A percentile compares a stretch with the other conserved stretches of the same genome.
Evolutionary conservation across 2,888 invertebrate species (phyloP).

Genomic region (Lissonota sp.): DNA sequence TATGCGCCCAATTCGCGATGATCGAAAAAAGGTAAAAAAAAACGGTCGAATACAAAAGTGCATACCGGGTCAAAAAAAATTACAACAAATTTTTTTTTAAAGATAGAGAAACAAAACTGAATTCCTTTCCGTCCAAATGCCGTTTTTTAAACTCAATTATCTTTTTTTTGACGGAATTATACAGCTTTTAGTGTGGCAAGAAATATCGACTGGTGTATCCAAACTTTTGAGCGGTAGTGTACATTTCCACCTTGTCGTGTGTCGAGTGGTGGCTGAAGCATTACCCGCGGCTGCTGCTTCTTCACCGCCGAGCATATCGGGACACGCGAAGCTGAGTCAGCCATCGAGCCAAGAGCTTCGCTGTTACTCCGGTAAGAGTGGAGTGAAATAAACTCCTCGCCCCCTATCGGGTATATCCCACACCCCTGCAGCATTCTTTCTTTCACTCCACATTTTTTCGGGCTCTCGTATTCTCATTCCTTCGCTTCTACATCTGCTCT

Average conservation of each 20-base stretch:
- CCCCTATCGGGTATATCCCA: conserved; percentile 3
- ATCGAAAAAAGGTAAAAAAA: too few species aligned
- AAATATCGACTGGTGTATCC: too few species aligned
- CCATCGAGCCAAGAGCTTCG: neutral
- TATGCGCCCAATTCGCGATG: too few species aligned
- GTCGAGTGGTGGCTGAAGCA: conserved; percentile 1
- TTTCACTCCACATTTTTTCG: neutral
- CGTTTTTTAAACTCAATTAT: too few species aligned
- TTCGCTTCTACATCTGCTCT: conserved; percentile 8
- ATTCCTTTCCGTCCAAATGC: too few species aligned
- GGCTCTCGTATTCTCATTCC: neutral
- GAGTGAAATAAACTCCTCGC: conserved; percentile 9
- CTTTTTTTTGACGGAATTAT: too few species aligned
- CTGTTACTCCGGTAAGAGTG: conserved; percentile 7
- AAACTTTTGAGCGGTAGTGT: neutral
- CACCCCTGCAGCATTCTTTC: conserved; percentile 1
- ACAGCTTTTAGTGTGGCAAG: too few species aligned
- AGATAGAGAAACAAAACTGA: too few species aligned
- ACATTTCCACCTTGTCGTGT: conserved; percentile 18
- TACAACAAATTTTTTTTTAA: too few species aligned
- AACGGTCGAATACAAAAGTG: too few species aligned
- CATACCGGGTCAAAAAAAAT: too few species aligned
- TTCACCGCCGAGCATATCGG: neutral
- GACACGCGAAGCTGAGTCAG: conserved; percentile 28
- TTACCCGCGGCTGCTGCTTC: neutral